Conservation (phyloP, 2,888 invertebrate species). For the Boloria selene region DNA sequence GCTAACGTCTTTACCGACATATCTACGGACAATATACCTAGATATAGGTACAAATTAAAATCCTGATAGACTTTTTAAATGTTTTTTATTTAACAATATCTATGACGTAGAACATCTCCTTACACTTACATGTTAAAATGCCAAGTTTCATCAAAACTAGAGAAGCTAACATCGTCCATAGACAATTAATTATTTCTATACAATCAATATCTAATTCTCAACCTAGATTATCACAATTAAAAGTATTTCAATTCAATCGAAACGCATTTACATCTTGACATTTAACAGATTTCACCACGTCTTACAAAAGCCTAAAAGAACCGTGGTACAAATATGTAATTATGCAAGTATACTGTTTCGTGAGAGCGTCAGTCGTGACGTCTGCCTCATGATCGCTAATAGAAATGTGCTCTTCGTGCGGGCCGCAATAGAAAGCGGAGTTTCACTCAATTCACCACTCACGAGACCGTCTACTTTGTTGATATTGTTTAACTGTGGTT, state of each 20-base stretch:
- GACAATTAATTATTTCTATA: too few species aligned
- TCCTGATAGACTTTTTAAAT: too few species aligned
- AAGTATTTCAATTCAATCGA: neutral
- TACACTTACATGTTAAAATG: too few species aligned
- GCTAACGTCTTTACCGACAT: too few species aligned
- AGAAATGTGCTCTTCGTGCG: slow-evolving; percentile 36
- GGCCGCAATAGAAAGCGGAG: slow-evolving; percentile 41
- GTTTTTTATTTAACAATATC: too few species aligned
- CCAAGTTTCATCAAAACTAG: too few species aligned
- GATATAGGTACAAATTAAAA: too few species aligned
- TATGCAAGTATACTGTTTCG: slow-evolving; percentile 29
- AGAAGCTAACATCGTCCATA: too few species aligned
- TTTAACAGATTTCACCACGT: slow-evolving; percentile 12
- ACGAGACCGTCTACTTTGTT: slow-evolving; percentile 30
- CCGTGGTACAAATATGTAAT: slow-evolving; percentile 26
- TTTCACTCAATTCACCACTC: slow-evolving; percentile 37
- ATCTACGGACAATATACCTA: too few species aligned
- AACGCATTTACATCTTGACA: slow-evolving; percentile 6
- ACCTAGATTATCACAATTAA: neutral
- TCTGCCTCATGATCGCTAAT: slow-evolving; percentile 37
- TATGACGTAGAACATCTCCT: too few species aligned
- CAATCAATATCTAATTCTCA: too few species aligned
- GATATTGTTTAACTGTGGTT: slow-evolving; percentile 17
- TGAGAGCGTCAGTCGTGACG: slow-evolving; percentile 38
- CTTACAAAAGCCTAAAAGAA: slow-evolving; percentile 14